Evolutionary conservation across 2,797 vertebrate species (phyloP), one percentile per base, ranked within the genome.

Genomic region (Bradypus variegatus): DNA sequence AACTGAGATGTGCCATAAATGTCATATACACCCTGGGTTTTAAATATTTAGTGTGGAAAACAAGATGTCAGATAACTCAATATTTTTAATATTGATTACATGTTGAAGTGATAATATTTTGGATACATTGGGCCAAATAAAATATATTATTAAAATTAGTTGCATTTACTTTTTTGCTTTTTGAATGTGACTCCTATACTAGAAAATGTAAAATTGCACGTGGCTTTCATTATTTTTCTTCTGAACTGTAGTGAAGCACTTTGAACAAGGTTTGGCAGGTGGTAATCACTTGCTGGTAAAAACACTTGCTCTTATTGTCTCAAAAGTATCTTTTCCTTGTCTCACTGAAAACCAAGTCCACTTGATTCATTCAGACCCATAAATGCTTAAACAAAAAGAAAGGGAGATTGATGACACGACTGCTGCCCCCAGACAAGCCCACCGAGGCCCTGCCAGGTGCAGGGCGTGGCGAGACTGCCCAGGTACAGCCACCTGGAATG

Each of bases 211-310:
- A 41, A 76, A 18, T 18, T 1, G 0, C 36, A 11, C 2, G 0
- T 2, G 38, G 65, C 72, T 38, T 18, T 36, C 23, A 0, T n/a
- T 25, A 4, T 65, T 79, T 33, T 60, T 27, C 67, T 38, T 29
- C 33, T 1, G 31, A 3, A 48, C 1, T 5, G 48, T 0, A 6
- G 0, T 1, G 58, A n/a, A 31, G n/a, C 60, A 0, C n/a, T 78
- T 13, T 6, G 76, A 67, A 10, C 45, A 21, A 76, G 41, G 7
- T 10, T 1, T 15, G 78, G 65, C 78, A 5, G 5, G 2, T 14
- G 58, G 16, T 11, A 18, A 3, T 6, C 1, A 14, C 78, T 53
- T 50, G 8, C 72, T 27, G 27, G 6, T 10, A 2, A 27, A 4
- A 6, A 12, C 64, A 14, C 33, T 55, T 18, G 23, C 33, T 3